Evolutionary conservation across 2,888 invertebrate genomes (phyloP).

Genomic region (Coelopa pilipes): DNA sequence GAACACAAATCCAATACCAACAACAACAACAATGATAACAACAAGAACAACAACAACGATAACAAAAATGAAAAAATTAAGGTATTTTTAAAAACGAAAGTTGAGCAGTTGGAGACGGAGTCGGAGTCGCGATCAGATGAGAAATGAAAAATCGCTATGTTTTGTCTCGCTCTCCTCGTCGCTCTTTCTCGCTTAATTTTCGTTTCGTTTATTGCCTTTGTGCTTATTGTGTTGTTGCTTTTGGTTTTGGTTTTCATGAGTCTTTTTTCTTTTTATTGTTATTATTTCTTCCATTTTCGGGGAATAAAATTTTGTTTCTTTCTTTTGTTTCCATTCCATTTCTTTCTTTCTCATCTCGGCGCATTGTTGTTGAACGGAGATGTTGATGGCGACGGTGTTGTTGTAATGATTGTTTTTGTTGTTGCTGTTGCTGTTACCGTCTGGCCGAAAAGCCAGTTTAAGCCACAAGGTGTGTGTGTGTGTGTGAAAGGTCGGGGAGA

Average conservation of each 20-base stretch:
- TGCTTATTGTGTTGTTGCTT: not conserved
- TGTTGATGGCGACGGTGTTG: too few relatives aligned
- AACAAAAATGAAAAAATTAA: constrained; percentile 16
- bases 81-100: constrained; percentile 31
- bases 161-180: not conserved
- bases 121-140: constrained; percentile 2
- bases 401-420: not conserved
- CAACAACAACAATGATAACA: too few relatives aligned
- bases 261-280: not conserved
- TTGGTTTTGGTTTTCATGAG: constrained; percentile 29
- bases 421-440: constrained; percentile 27
- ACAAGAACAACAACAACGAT: too few relatives aligned
- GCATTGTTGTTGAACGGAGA: not conserved
- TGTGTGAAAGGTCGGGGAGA: constrained; percentile 16
- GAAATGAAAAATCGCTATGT: constrained; percentile 10
- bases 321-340: not conserved
- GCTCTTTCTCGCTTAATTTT: not conserved
- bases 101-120: too few relatives aligned
- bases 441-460: constrained; percentile 31
- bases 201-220: not conserved
- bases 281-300: constrained; percentile 23
- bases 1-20: constrained; percentile 14
- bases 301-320: not conserved
- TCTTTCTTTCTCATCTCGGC: not conserved
- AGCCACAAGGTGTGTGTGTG: constrained; percentile 4